Percentiles rank a stretch among this genome's conserved stretches.
Evolutionary conservation across 2,113 vertebrate genomes (phyloP).

Genomic region (Coreoperca whiteheadi): DNA sequence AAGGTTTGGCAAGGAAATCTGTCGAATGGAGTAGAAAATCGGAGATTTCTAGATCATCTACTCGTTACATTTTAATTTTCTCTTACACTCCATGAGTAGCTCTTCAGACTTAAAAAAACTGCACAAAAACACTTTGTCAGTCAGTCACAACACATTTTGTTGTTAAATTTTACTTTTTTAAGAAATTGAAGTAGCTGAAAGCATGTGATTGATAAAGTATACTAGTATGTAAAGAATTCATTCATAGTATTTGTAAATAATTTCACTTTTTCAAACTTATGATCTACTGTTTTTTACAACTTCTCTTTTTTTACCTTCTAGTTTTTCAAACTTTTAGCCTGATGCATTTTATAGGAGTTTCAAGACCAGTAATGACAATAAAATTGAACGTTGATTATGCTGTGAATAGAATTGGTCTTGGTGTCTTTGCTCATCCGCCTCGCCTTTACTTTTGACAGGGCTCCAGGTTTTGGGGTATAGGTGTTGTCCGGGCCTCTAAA

Average conservation of each 20-base stretch:
- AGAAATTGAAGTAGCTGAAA: not conserved
- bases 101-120: not conserved
- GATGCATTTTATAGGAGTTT: not conserved
- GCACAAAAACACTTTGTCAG: not conserved
- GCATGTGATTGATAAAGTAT: not conserved
- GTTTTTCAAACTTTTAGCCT: not conserved
- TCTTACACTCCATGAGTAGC: not conserved
- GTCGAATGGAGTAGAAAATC: not conserved
- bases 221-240: not conserved
- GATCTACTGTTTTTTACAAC: not conserved
- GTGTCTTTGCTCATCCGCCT: not conserved
- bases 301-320: not conserved
- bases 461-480: constrained; percentile 85
- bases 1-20: not conserved
- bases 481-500: constrained; percentile 83
- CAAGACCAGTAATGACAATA: not conserved
- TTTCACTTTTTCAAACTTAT: not conserved
- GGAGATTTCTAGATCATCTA: not conserved
- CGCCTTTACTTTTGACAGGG: constrained; percentile 76
- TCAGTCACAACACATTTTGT: not conserved
- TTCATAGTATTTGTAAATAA: not conserved
- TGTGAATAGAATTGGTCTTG: not conserved
- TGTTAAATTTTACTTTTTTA: not conserved
- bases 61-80: not conserved
- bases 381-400: not conserved